Base-by-base conservation (phyloP, 1,140 invertebrate species). In the Solenopsis invicta region DNA sequence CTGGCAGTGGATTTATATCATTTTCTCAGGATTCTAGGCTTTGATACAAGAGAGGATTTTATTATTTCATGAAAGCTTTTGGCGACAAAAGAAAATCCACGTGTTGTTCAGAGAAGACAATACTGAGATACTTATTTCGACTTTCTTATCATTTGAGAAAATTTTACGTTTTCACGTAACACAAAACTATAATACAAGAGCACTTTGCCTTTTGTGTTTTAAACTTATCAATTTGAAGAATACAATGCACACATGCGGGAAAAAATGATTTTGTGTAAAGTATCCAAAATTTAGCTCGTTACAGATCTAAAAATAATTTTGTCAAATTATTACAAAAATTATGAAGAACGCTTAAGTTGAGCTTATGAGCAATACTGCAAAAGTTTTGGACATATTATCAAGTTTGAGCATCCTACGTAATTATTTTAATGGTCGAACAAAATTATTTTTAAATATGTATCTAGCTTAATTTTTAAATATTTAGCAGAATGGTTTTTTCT, bases 31-130 rank as follows among this genome's bases (percentile, higher is more conserved):
- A 61, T 85, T 85, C 72, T 41, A 18, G 71, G 72, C 56, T 77
- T 85, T 75, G 72, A 74, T 76, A 76, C 71, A 45, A 52, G 45
- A 74, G 67, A 82, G 67, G 52, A 64, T 64, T 85, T 85, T 85
- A 85, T 85, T 85, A 85, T 85, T 85, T 85, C 81, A 76, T 85
- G 45, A 77, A 64, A 75, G 74, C 21, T 48, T 21, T 76, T 10
- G n/a, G 52, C 59, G 59, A 66, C 59, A 41, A 77, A 77, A 54
- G 34, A 77, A 85, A 77, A 85, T 85, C 72, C 81, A 50, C 2
- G 24, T 77, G 34, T 56, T 13, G 34, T 85, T 76, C 72, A n/a
- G 21, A 41, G 34, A 37, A 74, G 74, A 85, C n/a, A n/a, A n/a
- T 54, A 52, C 24, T 50, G 41, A 37, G 29, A 2, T 13, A 37